Evolutionary conservation across 2,797 vertebrate genomes (phyloP), one percentile per base, ranked within the genome.

Genomic region (Synanceia verrucosa): DNA sequence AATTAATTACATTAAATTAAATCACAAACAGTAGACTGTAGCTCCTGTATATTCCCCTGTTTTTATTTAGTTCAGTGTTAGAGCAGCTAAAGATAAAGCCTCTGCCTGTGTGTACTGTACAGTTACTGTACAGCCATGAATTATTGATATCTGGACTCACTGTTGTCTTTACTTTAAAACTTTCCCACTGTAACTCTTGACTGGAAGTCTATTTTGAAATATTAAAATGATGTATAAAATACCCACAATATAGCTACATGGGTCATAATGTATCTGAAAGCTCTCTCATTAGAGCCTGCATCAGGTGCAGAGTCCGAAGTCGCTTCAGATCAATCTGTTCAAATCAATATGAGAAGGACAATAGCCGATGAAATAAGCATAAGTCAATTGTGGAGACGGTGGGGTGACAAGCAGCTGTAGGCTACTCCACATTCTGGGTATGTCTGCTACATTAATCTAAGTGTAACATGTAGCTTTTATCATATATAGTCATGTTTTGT

Each of bases 131-230:
- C 13, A 50, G 26, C 53, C 52, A 76, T 81, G 9, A 79, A 83
- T 80, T 69, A 70, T 84, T 75, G 52, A 82, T 43, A 43, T 43
- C 41, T n/a, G n/a, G n/a, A n/a, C n/a, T n/a, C n/a, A n/a, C n/a
- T n/a, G n/a, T n/a, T n/a, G n/a, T n/a, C n/a, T n/a, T n/a, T n/a
- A n/a, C n/a, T 43, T 67, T 48, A 44, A 79, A 79, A 73, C 21
- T 14, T 69, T 3, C 7, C 5, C 19, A 16, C 12, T 41, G 52
- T 70, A 70, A 70, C 56, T 57, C 16, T 31, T 53, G 31, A 72
- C 63, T 69, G 58, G 81, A 79, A 80, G 31, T 68, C 16, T 26
- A 37, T 64, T 79, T 63, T 65, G 19, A 70, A 69, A 76, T 37
- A 69, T 31, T 33, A 18, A 69, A 78, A 74, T 76, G 56, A 19